Evolutionary conservation across 2,113 vertebrate species (phyloP).

Genomic region (Cepphus grylle): DNA sequence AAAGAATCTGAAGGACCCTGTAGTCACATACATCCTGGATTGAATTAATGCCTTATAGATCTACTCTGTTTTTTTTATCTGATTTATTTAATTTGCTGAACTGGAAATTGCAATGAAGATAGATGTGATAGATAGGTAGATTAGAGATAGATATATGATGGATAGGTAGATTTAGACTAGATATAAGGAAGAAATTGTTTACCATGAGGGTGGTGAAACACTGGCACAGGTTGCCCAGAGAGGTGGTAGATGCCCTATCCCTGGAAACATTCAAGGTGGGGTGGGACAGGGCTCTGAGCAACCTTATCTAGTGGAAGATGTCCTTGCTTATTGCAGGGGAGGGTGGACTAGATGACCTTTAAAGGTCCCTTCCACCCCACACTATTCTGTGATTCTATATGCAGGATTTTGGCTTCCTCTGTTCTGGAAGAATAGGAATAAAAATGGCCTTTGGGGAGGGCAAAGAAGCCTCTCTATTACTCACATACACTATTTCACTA

Average conservation of each 20-base stretch:
- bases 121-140: neutral
- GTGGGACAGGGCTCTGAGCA: fast-evolving
- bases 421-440: neutral
- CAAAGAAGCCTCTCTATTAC: neutral
- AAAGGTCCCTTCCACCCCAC: neutral
- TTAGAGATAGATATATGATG: neutral
- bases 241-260: neutral
- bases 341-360: neutral
- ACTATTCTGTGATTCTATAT: neutral
- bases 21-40: neutral
- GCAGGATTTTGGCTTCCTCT: slow-evolving; percentile 18
- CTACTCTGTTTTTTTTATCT: slow-evolving; percentile 21
- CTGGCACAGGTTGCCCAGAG: neutral
- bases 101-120: slow-evolving; percentile 9
- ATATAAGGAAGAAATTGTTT: neutral
- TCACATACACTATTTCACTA: neutral
- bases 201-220: neutral
- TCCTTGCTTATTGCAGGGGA: neutral
- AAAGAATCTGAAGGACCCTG: neutral
- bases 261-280: neutral
- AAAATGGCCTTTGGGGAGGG: neutral
- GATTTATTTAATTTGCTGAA: slow-evolving; percentile 49
- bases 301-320: neutral
- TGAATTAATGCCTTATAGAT: slow-evolving; percentile 25
- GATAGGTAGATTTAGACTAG: neutral